phyloP scores from a whole-genome alignment of 2,888 invertebrate species.

The Allacma fusca region DNA sequence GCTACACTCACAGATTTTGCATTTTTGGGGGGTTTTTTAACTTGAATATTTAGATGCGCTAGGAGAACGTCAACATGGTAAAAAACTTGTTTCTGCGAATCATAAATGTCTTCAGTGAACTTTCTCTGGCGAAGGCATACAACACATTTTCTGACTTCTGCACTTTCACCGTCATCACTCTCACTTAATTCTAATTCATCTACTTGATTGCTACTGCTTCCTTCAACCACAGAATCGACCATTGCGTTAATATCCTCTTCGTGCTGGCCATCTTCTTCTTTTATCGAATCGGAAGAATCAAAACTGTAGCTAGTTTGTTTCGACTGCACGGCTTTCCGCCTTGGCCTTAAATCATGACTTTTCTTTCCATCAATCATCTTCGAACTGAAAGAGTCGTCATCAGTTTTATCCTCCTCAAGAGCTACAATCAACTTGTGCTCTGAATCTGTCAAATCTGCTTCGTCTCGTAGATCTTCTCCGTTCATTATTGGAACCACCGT shows the following conservation, averaged over 20 bases:
- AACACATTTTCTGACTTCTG: slow-evolving; percentile 50
- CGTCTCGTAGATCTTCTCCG: not conserved
- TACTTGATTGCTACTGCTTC: not conserved
- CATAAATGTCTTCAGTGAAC: slow-evolving; percentile 57
- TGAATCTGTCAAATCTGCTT: not conserved
- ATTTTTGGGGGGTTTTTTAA: slow-evolving; percentile 28
- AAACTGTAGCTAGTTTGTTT: slow-evolving; percentile 14
- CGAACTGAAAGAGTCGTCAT: not conserved
- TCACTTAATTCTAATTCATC: too few species aligned
- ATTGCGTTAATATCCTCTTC: not conserved
- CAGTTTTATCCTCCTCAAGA: not conserved
- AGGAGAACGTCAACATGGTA: slow-evolving; percentile 55
- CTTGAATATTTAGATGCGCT: slow-evolving; percentile 52
- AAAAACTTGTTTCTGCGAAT: slow-evolving; percentile 50
- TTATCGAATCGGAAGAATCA: not conserved
- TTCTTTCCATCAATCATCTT: not conserved
- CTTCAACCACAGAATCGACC: slow-evolving; percentile 20
- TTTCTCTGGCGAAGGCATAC: slow-evolving; percentile 54
- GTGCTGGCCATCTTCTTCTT: not conserved
- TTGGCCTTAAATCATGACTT: slow-evolving; percentile 19
- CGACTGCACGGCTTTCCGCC: slow-evolving; percentile 8
- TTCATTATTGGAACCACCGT: slow-evolving; percentile 26
- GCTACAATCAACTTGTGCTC: not conserved
- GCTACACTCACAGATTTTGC: not conserved
- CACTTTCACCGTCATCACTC: slow-evolving; percentile 19